Percentiles rank a stretch among this genome's conserved stretches.
These are phyloP conservation scores for Lepidochrysops patricia DNA, from an alignment of 2,888 invertebrate genomes.

Conservation along the genomic window DNA sequence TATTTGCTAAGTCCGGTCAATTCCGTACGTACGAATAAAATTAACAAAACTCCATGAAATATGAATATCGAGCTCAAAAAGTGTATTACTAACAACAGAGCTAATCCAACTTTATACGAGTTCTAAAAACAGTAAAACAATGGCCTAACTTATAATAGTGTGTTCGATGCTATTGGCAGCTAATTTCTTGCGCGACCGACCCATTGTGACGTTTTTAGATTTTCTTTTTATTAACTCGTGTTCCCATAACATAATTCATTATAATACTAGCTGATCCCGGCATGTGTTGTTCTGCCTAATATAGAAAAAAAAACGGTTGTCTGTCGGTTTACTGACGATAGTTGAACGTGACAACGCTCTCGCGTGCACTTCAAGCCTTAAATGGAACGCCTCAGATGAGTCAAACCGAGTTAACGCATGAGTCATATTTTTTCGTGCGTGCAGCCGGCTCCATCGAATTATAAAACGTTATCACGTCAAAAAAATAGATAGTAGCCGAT, in stretches of 20 bases:
- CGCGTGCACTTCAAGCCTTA: too few species aligned
- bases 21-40: neutral
- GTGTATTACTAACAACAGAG: slow-evolving; percentile 31
- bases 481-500: too few species aligned
- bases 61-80: slow-evolving; percentile 18
- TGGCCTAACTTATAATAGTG: slow-evolving; percentile 67
- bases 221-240: slow-evolving; percentile 36
- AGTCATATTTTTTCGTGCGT: too few species aligned
- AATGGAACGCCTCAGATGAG: too few species aligned
- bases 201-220: slow-evolving; percentile 54
- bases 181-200: slow-evolving; percentile 59
- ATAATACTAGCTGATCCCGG: too few species aligned
- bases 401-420: too few species aligned
- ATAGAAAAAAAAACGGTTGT: too few species aligned
- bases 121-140: slow-evolving; percentile 67
- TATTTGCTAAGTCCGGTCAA: neutral
- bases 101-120: slow-evolving; percentile 46
- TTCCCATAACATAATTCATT: neutral
- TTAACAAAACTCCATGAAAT: slow-evolving; percentile 13
- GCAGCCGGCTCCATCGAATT: too few species aligned
- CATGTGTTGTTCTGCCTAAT: too few species aligned
- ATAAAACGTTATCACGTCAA: too few species aligned
- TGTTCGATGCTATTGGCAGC: slow-evolving; percentile 69
- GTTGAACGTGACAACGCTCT: too few species aligned
- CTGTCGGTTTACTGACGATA: too few species aligned